phyloP scores from a whole-genome alignment of 2,888 invertebrate genomes.

The Eupsilia transversa region DNA sequence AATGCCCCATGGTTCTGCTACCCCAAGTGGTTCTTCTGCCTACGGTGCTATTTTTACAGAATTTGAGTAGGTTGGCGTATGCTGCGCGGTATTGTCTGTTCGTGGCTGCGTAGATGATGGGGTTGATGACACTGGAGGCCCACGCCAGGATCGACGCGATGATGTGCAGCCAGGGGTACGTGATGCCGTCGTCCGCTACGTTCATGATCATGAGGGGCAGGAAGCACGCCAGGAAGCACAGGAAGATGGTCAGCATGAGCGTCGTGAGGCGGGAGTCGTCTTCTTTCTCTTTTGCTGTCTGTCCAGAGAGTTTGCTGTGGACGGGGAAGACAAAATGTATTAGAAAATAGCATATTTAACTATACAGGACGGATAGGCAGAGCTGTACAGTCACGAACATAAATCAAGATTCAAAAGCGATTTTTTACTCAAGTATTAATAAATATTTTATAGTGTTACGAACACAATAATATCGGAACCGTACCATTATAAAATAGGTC shows the following conservation, averaged over 20 bases:
- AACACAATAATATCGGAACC: too few species aligned
- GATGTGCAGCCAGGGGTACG: conserved; percentile 94
- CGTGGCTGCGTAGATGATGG: conserved; percentile 97
- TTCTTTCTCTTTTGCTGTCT: conserved; percentile 88
- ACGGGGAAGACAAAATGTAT: conserved; percentile 27
- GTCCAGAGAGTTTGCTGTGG: conserved; percentile 87
- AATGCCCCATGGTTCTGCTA: conserved; percentile 86
- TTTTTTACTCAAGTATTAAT: too few species aligned
- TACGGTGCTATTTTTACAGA: conserved; percentile 83
- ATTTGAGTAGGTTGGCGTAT: conserved; percentile 89
- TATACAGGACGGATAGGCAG: not conserved
- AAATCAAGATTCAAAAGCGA: too few species aligned
- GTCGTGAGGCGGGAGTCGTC: conserved; percentile 96
- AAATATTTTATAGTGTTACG: too few species aligned
- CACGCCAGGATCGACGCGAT: conserved; percentile 96
- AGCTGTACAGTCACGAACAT: too few species aligned
- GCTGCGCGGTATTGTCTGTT: conserved; percentile 95
- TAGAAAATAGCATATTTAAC: not conserved
- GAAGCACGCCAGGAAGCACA: conserved; percentile 96
- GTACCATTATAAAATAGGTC: too few species aligned
- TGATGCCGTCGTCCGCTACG: conserved; percentile 95
- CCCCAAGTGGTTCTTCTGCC: conserved; percentile 85
- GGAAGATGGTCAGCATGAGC: conserved; percentile 96
- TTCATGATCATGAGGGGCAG: conserved; percentile 97
- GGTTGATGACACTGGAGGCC: conserved; percentile 97